A percentile compares a stretch with the other conserved stretches of the same genome.
Evolutionary conservation across 2,113 vertebrate genomes (phyloP).

Genomic region (Eurypyga helias): DNA sequence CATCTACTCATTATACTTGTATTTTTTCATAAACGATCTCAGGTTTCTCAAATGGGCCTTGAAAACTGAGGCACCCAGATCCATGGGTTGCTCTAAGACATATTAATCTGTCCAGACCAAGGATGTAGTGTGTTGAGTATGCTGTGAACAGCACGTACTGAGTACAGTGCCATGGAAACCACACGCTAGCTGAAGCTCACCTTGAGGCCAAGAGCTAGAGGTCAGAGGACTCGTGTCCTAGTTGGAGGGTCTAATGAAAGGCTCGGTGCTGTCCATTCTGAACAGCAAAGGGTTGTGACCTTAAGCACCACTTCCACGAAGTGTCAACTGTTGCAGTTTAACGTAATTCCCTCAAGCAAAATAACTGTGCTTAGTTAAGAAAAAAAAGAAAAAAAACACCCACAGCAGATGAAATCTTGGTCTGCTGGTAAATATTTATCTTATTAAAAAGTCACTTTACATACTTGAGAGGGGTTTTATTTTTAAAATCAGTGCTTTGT

Average conservation of each 20-base stretch:
- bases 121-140: neutral
- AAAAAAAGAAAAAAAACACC: neutral
- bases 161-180: neutral
- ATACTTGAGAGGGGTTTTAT: neutral
- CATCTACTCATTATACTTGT: neutral
- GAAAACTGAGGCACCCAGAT: fast-evolving
- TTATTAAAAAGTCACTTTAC: neutral
- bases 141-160: neutral
- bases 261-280: neutral
- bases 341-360: neutral
- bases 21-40: neutral
- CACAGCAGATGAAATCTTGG: neutral
- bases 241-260: fast-evolving
- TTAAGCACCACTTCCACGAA: neutral
- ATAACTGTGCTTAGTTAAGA: too few relatives aligned
- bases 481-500: neutral
- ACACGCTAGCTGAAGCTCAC: neutral
- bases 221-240: neutral
- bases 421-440: neutral
- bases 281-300: too few relatives aligned
- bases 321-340: neutral
- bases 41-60: neutral
- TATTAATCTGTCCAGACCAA: neutral
- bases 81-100: neutral
- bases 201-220: neutral